phyloP scores from a whole-genome alignment of 2,888 invertebrate species.

The Crematogaster levior region DNA sequence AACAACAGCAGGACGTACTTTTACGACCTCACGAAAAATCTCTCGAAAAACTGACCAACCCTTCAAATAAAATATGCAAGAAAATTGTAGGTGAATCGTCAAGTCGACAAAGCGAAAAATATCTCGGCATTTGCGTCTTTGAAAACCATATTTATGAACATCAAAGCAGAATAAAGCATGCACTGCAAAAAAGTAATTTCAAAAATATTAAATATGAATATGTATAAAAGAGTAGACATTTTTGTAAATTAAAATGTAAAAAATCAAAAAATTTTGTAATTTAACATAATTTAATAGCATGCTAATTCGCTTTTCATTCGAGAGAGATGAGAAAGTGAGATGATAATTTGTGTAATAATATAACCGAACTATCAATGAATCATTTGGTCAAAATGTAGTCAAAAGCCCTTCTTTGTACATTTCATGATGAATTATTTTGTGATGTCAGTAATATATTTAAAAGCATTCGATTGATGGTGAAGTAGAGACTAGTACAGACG shows the following conservation, averaged over 20 bases:
- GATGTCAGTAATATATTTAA: slow-evolving; percentile 30
- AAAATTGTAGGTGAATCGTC: slow-evolving; percentile 20
- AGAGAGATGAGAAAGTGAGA: not conserved
- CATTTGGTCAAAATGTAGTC: slow-evolving; percentile 4
- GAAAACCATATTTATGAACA: slow-evolving; percentile 19
- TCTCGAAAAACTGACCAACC: not conserved
- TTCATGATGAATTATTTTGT: slow-evolving; percentile 19
- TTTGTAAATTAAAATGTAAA: slow-evolving; percentile 17
- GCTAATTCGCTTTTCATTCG: not conserved
- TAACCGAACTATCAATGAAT: not conserved
- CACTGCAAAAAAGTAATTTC: not conserved
- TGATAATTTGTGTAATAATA: not conserved
- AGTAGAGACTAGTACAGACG: slow-evolving; percentile 30
- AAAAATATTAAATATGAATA: not conserved
- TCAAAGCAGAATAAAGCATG: not conserved
- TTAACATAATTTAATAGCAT: not conserved
- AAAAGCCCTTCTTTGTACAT: not conserved
- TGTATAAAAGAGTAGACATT: too few relatives aligned
- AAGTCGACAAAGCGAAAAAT: not conserved
- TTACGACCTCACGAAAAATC: slow-evolving; percentile 19
- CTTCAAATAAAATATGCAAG: slow-evolving; percentile 5
- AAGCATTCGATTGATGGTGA: not conserved
- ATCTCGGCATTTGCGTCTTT: slow-evolving; percentile 4
- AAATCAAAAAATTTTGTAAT: not conserved
- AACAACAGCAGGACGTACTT: not conserved